These are phyloP conservation scores for Chaunax sp. DNA, from an alignment of 2,797 vertebrate genomes.

Conservation along the genomic window DNA sequence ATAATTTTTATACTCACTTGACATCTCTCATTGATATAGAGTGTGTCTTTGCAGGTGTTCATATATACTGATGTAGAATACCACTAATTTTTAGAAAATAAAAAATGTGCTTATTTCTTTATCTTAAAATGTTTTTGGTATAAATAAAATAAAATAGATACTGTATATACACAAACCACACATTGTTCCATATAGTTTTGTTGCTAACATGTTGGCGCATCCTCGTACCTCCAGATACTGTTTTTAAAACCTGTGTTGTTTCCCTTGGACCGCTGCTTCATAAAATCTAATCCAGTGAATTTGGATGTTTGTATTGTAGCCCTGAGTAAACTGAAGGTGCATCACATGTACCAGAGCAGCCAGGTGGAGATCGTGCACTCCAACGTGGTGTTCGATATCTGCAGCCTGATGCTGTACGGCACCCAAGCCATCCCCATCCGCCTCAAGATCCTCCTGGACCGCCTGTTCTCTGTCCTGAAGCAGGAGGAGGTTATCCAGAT, in stretches of 20 bases:
- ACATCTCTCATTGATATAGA: too few species aligned
- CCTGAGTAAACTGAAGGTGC: constrained; percentile 94
- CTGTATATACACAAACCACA: too few species aligned
- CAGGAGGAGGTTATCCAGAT: constrained; percentile 97
- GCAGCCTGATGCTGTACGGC: constrained; percentile 97
- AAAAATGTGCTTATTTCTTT: too few species aligned
- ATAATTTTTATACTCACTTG: too few species aligned
- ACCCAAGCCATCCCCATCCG: constrained; percentile 96
- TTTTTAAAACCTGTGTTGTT: background rate
- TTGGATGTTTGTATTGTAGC: constrained; percentile 79
- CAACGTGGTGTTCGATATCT: constrained; percentile 97
- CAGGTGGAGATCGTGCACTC: constrained; percentile 98
- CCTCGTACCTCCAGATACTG: too few species aligned
- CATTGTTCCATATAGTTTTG: too few species aligned
- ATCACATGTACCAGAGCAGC: constrained; percentile 90
- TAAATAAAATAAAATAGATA: too few species aligned
- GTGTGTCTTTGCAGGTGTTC: too few species aligned
- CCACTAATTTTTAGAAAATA: too few species aligned
- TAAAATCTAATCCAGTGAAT: constrained; percentile 19
- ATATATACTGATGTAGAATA: too few species aligned
- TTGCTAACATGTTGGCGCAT: too few species aligned
- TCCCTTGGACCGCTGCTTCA: background rate
- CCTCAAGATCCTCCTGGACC: constrained; percentile 96
- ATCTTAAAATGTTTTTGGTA: too few species aligned
- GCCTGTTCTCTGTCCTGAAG: constrained; percentile 96